Evolutionary conservation across 2,797 vertebrate species (phyloP).

Genomic region (Chloroceryle inda): DNA sequence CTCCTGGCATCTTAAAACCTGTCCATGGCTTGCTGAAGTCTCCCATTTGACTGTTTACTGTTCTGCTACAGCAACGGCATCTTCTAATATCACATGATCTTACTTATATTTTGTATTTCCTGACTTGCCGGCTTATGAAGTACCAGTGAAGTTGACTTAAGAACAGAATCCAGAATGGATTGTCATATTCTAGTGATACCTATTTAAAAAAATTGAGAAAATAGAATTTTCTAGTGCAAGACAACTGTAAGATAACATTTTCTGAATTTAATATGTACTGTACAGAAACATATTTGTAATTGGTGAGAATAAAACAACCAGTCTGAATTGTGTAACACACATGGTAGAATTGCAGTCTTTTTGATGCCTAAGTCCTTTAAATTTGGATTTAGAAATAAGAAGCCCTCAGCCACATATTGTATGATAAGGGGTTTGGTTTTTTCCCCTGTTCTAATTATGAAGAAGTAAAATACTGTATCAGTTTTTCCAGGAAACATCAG

Average conservation of each 20-base stretch:
- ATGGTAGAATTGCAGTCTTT: not conserved
- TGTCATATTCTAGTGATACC: not conserved
- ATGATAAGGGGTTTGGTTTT: not conserved
- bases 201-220: not conserved
- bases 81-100: not conserved
- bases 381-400: not conserved
- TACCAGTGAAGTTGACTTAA: not conserved
- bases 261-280: not conserved
- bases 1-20: not conserved
- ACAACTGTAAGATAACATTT: not conserved
- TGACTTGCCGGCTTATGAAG: not conserved
- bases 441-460: not conserved
- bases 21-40: not conserved
- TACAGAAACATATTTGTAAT: not conserved
- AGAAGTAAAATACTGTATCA: not conserved
- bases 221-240: not conserved
- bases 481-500: not conserved
- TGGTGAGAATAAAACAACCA: not conserved
- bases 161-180: not conserved
- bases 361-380: not conserved
- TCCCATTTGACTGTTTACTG: not conserved
- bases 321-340: not conserved
- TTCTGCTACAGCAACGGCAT: not conserved
- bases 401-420: not conserved
- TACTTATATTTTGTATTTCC: not conserved